Evolutionary conservation across 2,797 vertebrate species (phyloP), one percentile per base, ranked within the genome.

Genomic region (Eutrigla gurnardus): DNA sequence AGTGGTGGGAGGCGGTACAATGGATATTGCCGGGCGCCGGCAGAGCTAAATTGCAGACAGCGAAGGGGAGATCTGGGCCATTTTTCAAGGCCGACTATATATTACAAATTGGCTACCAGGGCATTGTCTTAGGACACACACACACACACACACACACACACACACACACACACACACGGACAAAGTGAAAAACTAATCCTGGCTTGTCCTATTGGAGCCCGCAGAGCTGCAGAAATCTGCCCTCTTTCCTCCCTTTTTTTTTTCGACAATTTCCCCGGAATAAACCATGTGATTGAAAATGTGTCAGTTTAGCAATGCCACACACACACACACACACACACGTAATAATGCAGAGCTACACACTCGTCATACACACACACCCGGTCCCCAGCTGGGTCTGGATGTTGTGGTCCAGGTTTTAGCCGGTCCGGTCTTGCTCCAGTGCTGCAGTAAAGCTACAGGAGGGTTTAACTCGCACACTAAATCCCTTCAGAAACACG

Each of bases 31-130:
- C 74, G 84, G 87, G 90, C 75, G 81, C 83, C 88, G 77, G 86
- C 89, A 83, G 83, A 91, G 90, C 87, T 92, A 93, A 93, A 94
- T 92, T 94, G 91, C 90, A 91, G 91, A 92, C 91, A 92, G 92
- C 79, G 70, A 87, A 86, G 65, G 71, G 77, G 88, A 93, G 92
- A 94, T 93, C 92, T 92, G 91, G 87, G 84, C 91, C 92, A 94
- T 93, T 95, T 93, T 93, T 94, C 93, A 94, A 92, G 90, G 88
- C 85, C 47, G 82, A 93, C 93, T 89, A 85, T 92, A 91, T 93
- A 93, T 94, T 93, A 93, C 92, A 93, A 91, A 91, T 90, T 92
- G 89, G 89, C 87, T 88, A 87, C 84, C 78, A 81, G 87, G 85
- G 84, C 81, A 91, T 93, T 93, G 91, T 93, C 91, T 92, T 86